These are phyloP conservation scores for Sebastes cheni DNA, from an alignment of 2,797 vertebrate species.

Conservation along the genomic window DNA sequence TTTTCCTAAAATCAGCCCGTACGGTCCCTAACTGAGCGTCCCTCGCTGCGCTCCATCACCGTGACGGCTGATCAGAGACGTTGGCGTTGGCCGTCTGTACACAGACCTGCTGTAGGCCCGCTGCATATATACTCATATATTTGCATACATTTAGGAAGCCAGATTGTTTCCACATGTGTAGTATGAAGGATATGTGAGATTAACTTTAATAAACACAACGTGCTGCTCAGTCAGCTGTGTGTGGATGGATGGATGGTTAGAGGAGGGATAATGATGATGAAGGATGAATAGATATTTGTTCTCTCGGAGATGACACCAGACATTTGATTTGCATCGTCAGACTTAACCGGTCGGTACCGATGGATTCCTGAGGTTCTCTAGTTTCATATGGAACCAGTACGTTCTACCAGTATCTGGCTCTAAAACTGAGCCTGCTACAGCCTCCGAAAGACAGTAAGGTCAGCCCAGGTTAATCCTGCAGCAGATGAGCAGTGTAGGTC, in stretches of 20 bases:
- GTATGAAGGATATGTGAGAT: background rate
- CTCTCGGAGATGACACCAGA: background rate
- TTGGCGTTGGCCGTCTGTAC: conserved; percentile 12
- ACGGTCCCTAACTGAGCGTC: too few species aligned
- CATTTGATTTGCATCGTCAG: background rate
- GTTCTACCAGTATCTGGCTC: too few species aligned
- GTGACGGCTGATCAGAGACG: conserved; percentile 11
- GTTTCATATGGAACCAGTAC: too few species aligned
- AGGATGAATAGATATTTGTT: background rate
- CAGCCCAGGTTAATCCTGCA: too few species aligned
- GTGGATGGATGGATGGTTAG: background rate
- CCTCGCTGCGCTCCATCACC: background rate
- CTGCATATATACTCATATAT: conserved; percentile 26
- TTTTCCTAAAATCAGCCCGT: background rate
- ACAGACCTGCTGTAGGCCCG: background rate
- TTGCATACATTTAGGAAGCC: conserved; percentile 31
- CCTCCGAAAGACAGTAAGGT: too few species aligned
- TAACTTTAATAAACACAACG: conserved; percentile 10
- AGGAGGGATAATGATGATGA: background rate
- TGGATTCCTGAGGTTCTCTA: too few species aligned
- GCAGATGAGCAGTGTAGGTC: background rate
- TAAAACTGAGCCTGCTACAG: too few species aligned
- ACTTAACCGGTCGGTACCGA: too few species aligned
- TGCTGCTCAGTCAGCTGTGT: background rate
- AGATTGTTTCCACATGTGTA: conserved; percentile 45